Percentiles rank a stretch among this genome's conserved stretches.
Evolutionary conservation across 2,797 vertebrate species (phyloP).

Genomic region (Anabacerthia variegaticeps): DNA sequence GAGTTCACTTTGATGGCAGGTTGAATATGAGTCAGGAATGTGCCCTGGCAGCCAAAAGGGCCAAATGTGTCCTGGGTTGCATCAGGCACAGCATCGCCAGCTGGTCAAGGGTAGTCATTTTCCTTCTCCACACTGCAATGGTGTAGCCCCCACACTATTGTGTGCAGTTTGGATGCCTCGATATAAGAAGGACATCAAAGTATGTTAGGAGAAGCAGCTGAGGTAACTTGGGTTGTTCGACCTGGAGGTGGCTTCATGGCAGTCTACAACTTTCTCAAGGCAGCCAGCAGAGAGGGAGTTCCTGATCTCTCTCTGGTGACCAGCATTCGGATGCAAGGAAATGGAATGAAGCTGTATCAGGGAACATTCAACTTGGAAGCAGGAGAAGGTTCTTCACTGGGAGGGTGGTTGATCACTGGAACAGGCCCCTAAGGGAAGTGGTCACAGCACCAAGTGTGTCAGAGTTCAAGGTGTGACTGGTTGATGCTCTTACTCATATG

Average conservation of each 20-base stretch:
- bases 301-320: not conserved
- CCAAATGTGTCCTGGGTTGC: rapidly evolving
- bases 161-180: not conserved
- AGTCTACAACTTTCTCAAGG: not conserved
- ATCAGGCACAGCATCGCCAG: not conserved
- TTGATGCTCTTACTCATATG: not conserved
- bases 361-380: not conserved
- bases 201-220: not conserved
- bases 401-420: not conserved
- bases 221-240: not conserved
- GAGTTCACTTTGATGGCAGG: not conserved
- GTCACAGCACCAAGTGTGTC: not conserved
- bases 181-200: not conserved
- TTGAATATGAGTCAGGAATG: not conserved
- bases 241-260: not conserved
- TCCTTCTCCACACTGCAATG: not conserved
- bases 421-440: not conserved
- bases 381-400: not conserved
- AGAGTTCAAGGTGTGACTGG: not conserved
- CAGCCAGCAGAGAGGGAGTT: not conserved
- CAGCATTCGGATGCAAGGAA: rapidly evolving
- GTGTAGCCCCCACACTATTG: not conserved
- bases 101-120: not conserved
- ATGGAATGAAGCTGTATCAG: not conserved
- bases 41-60: not conserved